A percentile compares a stretch with the other conserved stretches of the same genome.
Conservation (phyloP, 2,113 vertebrate genomes). For the Apodemus sylvaticus region DNA sequence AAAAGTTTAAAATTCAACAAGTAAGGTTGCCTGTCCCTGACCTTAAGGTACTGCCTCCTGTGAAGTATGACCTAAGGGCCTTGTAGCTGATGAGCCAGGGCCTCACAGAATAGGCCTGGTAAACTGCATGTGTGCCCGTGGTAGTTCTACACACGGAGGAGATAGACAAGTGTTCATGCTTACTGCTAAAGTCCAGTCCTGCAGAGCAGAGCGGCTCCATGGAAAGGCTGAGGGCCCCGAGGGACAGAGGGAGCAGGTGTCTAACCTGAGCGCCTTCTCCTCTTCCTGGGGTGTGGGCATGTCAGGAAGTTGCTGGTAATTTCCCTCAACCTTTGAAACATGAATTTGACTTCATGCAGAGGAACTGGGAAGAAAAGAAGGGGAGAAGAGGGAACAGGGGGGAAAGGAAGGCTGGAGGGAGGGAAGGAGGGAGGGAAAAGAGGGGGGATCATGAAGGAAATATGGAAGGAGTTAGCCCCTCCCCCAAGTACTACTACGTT, state of each 20-base stretch:
- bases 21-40: not conserved
- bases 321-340: not conserved
- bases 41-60: not conserved
- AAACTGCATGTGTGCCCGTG: not conserved
- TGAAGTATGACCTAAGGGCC: not conserved
- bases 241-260: not conserved
- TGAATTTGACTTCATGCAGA: not conserved
- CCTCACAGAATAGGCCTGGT: not conserved
- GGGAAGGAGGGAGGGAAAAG: no score
- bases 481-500: not conserved
- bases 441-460: not conserved
- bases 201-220: fast-evolving
- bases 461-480: no score
- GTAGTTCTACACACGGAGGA: not conserved
- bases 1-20: not conserved
- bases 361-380: not conserved
- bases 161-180: not conserved
- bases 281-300: not conserved
- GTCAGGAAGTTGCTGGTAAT: not conserved
- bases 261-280: not conserved
- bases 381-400: fast-evolving
- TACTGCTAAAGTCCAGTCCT: not conserved
- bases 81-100: not conserved
- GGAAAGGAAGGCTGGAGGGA: fast-evolving
- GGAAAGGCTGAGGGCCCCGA: not conserved